A percentile compares a stretch with the other conserved stretches of the same genome.
phyloP scores from a whole-genome alignment of 2,888 invertebrate genomes.

The Drosophila pseudotakahashii region DNA sequence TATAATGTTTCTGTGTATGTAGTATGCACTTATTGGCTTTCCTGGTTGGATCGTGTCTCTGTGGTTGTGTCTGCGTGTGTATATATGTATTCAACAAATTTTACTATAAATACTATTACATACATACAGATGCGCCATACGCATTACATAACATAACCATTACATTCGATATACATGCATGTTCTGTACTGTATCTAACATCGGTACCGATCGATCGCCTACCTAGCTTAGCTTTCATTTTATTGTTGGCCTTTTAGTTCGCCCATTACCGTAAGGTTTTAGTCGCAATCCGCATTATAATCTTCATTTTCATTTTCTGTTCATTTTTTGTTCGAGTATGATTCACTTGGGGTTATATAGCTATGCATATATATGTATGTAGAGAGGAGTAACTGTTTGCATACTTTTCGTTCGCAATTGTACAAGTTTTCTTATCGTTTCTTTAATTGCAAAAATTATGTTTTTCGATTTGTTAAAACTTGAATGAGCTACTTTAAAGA shows the following conservation, averaged over 20 bases:
- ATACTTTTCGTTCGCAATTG: slow-evolving; percentile 57
- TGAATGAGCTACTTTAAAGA: slow-evolving; percentile 70
- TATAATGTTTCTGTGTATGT: slow-evolving; percentile 46
- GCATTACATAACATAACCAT: slow-evolving; percentile 67
- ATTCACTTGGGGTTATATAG: slow-evolving; percentile 53
- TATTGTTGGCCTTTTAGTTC: slow-evolving; percentile 46
- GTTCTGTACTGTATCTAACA: slow-evolving; percentile 38
- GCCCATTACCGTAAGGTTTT: slow-evolving; percentile 47
- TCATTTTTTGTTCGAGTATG: slow-evolving; percentile 45
- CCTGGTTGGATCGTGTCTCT: slow-evolving; percentile 29
- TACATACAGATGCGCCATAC: slow-evolving; percentile 57
- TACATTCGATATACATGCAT: slow-evolving; percentile 55
- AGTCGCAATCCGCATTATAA: slow-evolving; percentile 21
- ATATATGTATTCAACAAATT: slow-evolving; percentile 75
- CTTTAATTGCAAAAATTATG: slow-evolving; percentile 67
- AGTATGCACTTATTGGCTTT: slow-evolving; percentile 44
- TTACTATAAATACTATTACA: slow-evolving; percentile 70
- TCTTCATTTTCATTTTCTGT: slow-evolving; percentile 6
- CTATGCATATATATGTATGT: slow-evolving; percentile 66
- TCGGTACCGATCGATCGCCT: slow-evolving; percentile 55
- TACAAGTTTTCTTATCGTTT: slow-evolving; percentile 57
- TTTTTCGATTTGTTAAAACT: slow-evolving; percentile 67
- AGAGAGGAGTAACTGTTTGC: slow-evolving; percentile 71
- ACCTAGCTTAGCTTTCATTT: slow-evolving; percentile 62
- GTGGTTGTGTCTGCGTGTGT: slow-evolving; percentile 52